These are phyloP conservation scores for Aphaenogaster ashmeadi DNA, from an alignment of 1,140 invertebrate species.

Conservation along the genomic window DNA sequence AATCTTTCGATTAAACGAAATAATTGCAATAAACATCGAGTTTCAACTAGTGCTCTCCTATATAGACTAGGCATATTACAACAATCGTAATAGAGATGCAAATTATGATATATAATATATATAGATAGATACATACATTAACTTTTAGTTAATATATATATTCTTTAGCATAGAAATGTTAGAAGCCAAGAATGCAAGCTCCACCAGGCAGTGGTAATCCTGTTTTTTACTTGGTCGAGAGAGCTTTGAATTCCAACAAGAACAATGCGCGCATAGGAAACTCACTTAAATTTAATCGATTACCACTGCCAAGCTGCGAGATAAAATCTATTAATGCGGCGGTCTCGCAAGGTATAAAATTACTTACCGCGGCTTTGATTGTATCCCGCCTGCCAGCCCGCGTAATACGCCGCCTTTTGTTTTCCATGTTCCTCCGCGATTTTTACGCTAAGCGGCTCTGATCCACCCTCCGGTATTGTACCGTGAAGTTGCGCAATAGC, in stretches of 20 bases:
- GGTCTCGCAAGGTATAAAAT: constrained; percentile 32
- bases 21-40: constrained; percentile 39
- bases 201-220: constrained; percentile 61
- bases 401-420: constrained; percentile 92
- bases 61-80: constrained; percentile 39
- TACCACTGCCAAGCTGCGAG: constrained; percentile 69
- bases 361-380: constrained; percentile 88
- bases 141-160: background rate
- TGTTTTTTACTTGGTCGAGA: background rate
- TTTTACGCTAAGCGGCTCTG: constrained; percentile 94
- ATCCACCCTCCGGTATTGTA: constrained; percentile 93
- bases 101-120: background rate
- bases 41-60: constrained; percentile 59
- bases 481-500: constrained; percentile 95
- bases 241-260: constrained; percentile 17
- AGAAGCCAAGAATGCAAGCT: constrained; percentile 73
- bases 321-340: constrained; percentile 59
- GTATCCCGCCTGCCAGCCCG: constrained; percentile 88
- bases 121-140: background rate
- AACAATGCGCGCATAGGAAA: constrained; percentile 16
- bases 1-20: constrained; percentile 45
- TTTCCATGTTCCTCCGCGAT: constrained; percentile 98
- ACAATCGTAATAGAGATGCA: constrained; percentile 64
- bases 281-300: constrained; percentile 34
- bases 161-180: constrained; percentile 46